Evolutionary conservation across 2,888 invertebrate species (phyloP), one percentile per base, ranked within the genome.

Genomic region (Metacarcinus magister): DNA sequence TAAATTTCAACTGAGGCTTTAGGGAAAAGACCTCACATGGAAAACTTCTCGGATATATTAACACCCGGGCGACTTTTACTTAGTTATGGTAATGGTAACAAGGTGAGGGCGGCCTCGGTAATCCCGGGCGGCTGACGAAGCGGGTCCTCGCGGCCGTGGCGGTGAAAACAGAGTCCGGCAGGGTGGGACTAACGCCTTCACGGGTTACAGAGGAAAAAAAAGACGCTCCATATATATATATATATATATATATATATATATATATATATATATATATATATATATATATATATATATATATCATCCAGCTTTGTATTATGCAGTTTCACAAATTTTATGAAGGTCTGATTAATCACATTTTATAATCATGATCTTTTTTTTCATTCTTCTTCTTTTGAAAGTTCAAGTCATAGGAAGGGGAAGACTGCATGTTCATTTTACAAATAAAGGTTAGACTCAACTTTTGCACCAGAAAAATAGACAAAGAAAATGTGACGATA

Each of bases 41-140:
- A 82, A 82, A 82, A 82, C 82, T 82, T 82, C 82, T 82, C 82
- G 82, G 82, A 82, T 82, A 82, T 82, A 82, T 82, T 82, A 82
- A 82, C 82, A 82, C 82, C 82, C 82, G 82, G 82, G 13, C 82
- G 82, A 82, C 82, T 82, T 82, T 82, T 82, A 82, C 82, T 82
- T 82, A 82, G 82, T 82, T 82, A 82, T 82, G 82, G 82, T 82
- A 82, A 82, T 82, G 82, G 82, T 82, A 82, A 82, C 82, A 82
- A 82, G 82, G 82, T 82, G 82, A 32, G 82, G 32, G 82, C 82
- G 82, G 32, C 28, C 82, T 16, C 82, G 82, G 82, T 82, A 82
- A 82, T 28, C 82, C 82, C 82, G 10, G 75, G 32, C 82, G 28
- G 32, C 82, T 82, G 82, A 82, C 82, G 82, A 32, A 82, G 82